Conservation (phyloP, 2,888 invertebrate genomes). For the Punctoribates punctum region DNA sequence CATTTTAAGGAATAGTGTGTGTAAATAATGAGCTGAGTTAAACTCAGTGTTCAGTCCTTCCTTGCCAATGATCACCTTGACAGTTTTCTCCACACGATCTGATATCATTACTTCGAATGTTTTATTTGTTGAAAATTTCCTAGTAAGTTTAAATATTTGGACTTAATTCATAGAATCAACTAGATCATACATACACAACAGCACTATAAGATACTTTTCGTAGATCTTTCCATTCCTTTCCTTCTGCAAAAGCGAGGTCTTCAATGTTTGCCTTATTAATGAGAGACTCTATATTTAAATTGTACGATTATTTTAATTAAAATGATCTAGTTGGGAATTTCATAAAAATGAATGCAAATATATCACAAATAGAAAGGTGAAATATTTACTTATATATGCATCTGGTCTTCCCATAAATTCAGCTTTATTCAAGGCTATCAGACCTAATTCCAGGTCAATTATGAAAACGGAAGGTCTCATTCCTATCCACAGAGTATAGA, state of each 20-base stretch:
- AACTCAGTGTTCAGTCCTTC: background rate
- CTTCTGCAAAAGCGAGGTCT: too few species aligned
- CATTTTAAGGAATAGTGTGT: background rate
- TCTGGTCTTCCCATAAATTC: slow-evolving; percentile 10
- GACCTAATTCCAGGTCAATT: too few species aligned
- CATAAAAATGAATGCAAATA: too few species aligned
- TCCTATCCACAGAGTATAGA: background rate
- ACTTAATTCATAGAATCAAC: background rate
- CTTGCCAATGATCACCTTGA: background rate
- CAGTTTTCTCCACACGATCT: background rate
- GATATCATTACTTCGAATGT: background rate
- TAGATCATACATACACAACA: background rate
- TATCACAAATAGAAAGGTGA: too few species aligned
- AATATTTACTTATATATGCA: background rate
- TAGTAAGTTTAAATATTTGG: too few species aligned
- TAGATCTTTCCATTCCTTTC: too few species aligned
- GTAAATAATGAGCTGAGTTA: background rate
- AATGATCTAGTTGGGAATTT: too few species aligned
- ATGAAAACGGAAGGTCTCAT: background rate
- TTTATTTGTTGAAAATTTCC: background rate
- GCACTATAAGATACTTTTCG: too few species aligned
- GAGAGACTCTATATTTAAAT: too few species aligned
- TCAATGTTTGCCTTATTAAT: too few species aligned
- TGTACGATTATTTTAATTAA: too few species aligned
- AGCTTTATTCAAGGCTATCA: too few species aligned